Evolutionary conservation across 2,888 invertebrate genomes (phyloP).

Genomic region (Lasioglossum leucozonium): DNA sequence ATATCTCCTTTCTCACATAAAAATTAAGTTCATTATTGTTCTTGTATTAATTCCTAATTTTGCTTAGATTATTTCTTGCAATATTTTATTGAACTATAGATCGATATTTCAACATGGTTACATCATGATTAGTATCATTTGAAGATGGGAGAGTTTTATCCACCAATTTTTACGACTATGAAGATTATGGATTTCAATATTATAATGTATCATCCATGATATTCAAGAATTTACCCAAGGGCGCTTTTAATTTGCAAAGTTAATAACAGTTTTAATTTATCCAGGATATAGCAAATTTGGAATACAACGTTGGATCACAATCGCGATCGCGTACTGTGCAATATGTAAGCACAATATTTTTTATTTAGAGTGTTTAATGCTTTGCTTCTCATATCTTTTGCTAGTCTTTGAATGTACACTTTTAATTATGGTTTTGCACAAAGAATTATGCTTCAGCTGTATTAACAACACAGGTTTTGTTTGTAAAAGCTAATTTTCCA

Average conservation of each 20-base stretch:
- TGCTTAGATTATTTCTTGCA: background rate
- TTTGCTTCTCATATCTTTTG: constrained; percentile 39
- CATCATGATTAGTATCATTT: background rate
- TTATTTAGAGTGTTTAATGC: constrained; percentile 50
- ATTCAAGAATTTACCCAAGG: background rate
- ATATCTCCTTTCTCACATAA: constrained; percentile 33
- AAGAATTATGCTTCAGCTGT: background rate
- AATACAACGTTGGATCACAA: constrained; percentile 65
- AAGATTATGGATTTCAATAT: constrained; percentile 26
- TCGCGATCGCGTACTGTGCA: constrained; percentile 59
- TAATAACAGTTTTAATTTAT: constrained; percentile 58
- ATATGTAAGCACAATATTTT: constrained; percentile 68
- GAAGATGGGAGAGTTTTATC: constrained; percentile 8
- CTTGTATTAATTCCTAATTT: background rate
- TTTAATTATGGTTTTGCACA: too few relatives aligned
- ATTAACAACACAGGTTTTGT: background rate
- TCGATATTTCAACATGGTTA: too few relatives aligned
- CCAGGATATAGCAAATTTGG: constrained; percentile 58
- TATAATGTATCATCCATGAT: background rate
- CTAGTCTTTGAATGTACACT: constrained; percentile 23
- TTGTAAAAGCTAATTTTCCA: background rate
- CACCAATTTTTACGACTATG: background rate
- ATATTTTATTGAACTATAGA: background rate
- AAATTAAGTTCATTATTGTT: background rate
- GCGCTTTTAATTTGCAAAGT: constrained; percentile 19